Evolutionary conservation across 2,797 vertebrate genomes (phyloP).

Genomic region (Myotis myotis): DNA sequence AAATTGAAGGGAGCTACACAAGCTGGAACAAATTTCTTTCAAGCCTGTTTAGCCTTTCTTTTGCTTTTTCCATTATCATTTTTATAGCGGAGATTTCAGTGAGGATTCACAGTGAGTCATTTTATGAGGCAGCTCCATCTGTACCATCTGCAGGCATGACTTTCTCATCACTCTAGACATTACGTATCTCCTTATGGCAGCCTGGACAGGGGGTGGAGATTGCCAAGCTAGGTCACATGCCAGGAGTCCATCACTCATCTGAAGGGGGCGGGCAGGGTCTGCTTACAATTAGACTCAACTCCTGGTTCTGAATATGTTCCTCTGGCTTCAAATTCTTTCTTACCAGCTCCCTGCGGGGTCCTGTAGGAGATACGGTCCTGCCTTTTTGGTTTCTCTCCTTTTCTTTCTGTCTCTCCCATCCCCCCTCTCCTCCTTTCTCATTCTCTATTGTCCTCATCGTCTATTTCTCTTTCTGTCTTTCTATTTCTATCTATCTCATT

Average conservation of each 20-base stretch:
- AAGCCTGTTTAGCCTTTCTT: slow-evolving; percentile 78
- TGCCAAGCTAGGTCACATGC: slow-evolving; percentile 87
- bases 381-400: slow-evolving; percentile 47
- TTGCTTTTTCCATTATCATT: slow-evolving; percentile 88
- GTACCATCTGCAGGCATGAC: slow-evolving; percentile 86
- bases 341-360: slow-evolving; percentile 89
- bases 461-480: not conserved
- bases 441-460: not conserved
- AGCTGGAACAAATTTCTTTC: slow-evolving; percentile 80
- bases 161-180: slow-evolving; percentile 88
- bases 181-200: slow-evolving; percentile 86
- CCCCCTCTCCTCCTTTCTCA: not conserved
- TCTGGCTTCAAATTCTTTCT: slow-evolving; percentile 87
- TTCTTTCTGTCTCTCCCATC: not conserved
- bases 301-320: slow-evolving; percentile 85
- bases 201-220: slow-evolving; percentile 81
- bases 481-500: not conserved
- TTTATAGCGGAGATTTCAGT: slow-evolving; percentile 86
- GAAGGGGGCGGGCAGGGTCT: slow-evolving; percentile 85
- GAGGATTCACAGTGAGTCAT: slow-evolving; percentile 87
- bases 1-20: slow-evolving; percentile 67
- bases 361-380: slow-evolving; percentile 82
- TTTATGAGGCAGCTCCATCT: slow-evolving; percentile 86
- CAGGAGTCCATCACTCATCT: slow-evolving; percentile 87
- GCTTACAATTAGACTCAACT: slow-evolving; percentile 89